These are phyloP conservation scores for Limnephilus marmoratus DNA, from an alignment of 2,888 invertebrate species.

Conservation along the genomic window DNA sequence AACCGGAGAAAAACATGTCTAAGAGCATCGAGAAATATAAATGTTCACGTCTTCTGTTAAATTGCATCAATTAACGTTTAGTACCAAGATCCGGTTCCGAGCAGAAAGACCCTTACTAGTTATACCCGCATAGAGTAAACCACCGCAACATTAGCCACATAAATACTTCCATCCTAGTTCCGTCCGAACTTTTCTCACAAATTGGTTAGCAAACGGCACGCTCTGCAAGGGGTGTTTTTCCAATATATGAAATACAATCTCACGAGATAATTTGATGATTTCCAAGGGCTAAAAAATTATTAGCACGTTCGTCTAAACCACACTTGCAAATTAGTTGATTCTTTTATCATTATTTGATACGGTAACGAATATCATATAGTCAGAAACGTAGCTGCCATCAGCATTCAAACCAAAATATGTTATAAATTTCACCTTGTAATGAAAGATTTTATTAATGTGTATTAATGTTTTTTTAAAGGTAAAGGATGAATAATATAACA, in stretches of 20 bases:
- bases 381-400: too few relatives aligned
- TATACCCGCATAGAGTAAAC: neutral
- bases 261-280: neutral
- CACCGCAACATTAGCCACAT: neutral
- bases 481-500: too few relatives aligned
- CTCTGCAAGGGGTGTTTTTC: neutral
- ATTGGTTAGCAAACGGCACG: neutral
- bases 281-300: neutral
- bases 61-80: neutral
- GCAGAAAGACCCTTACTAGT: conserved; percentile 8
- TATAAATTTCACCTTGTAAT: too few relatives aligned
- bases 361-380: too few relatives aligned
- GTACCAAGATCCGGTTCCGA: neutral
- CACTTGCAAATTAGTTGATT: too few relatives aligned
- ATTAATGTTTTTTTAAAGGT: too few relatives aligned
- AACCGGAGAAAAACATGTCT: neutral
- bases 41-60: neutral
- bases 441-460: too few relatives aligned
- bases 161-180: conserved; percentile 25
- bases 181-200: neutral
- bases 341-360: too few relatives aligned
- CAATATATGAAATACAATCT: neutral
- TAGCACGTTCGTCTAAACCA: neutral
- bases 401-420: too few relatives aligned
- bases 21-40: conserved; percentile 8